Base-by-base conservation (phyloP, 2,888 invertebrate species). In the Alcis repandata region DNA sequence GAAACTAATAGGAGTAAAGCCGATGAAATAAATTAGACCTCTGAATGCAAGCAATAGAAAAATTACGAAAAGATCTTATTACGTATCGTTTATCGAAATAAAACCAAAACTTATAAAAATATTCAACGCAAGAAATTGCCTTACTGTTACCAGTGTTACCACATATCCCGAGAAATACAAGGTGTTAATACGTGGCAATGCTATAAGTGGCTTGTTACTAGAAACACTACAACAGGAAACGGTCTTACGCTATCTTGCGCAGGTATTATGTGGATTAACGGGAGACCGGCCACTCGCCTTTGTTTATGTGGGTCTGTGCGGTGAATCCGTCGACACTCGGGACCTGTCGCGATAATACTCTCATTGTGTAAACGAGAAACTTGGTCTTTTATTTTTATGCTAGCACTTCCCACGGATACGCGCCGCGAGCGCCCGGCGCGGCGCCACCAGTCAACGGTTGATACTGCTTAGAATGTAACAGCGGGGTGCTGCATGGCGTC, bases 181-280 rank as follows among this genome's bases (percentile, higher is more conserved):
- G 78, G 81, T 82, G 82, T 82, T 77, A 76, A 80, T 74, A 77
- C 72, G 78, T 72, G 70, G 76, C 75, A 59, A 13, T 72, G 73
- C 65, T 77, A 72, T 78, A 75, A 77, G 80, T 73, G 77, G 73
- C 81, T 75, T 76, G 80, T 80, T 79, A 79, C 74, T 77, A 73
- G 76, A 78, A 80, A 77, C 77, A 80, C 75, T 79, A 80, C 77
- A 79, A 79, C 79, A 82, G 80, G 82, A 82, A 80, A 80, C 76
- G 73, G 76, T 74, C 73, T 66, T 71, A 67, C 69, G 62, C 70
- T 73, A 71, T 73, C 71, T 67, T 57, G 61, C 60, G 71, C 72
- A 71, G 63, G 76, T 76, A 75, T 78, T 75, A 76, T 75, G 74
- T 69, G 77, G 79, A 77, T 75, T 80, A 80, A 80, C 78, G 76